A percentile compares a stretch with the other conserved stretches of the same genome.
Evolutionary conservation across 2,888 invertebrate species (phyloP).

Genomic region (Ommatoiulus sabulosus): DNA sequence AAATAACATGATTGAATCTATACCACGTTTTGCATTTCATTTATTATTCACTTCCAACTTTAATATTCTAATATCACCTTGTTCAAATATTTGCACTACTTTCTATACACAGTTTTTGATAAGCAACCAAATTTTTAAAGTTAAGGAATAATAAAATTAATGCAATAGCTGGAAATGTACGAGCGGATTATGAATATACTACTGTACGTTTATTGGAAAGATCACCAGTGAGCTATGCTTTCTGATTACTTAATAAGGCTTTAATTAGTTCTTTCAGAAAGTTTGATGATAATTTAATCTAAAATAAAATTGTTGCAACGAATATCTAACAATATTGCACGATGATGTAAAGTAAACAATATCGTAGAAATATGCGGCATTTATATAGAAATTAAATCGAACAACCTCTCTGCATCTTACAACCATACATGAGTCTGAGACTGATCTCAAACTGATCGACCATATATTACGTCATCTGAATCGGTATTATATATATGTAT

Average conservation of each 20-base stretch:
- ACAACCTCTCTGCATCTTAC: not conserved
- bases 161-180: not conserved
- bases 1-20: not conserved
- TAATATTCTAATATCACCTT: constrained; percentile 47
- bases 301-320: not conserved
- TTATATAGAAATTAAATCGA: not conserved
- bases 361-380: not conserved
- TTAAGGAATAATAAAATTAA: not conserved
- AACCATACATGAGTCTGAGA: not conserved
- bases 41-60: constrained; percentile 14
- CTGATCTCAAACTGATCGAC: not conserved
- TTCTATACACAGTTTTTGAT: constrained; percentile 35
- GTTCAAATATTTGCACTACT: constrained; percentile 41
- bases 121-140: not conserved
- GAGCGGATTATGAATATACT: not conserved
- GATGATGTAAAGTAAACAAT: not conserved
- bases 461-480: too few relatives aligned
- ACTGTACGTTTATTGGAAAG: not conserved
- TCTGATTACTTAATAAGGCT: not conserved
- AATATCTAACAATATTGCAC: not conserved
- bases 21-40: constrained; percentile 8
- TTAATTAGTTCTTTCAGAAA: not conserved
- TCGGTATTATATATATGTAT: not conserved
- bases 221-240: not conserved
- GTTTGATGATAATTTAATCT: not conserved